Percentiles rank a stretch among this genome's conserved stretches.
phyloP scores from a whole-genome alignment of 1,140 invertebrate genomes.

The Apis cerana region DNA sequence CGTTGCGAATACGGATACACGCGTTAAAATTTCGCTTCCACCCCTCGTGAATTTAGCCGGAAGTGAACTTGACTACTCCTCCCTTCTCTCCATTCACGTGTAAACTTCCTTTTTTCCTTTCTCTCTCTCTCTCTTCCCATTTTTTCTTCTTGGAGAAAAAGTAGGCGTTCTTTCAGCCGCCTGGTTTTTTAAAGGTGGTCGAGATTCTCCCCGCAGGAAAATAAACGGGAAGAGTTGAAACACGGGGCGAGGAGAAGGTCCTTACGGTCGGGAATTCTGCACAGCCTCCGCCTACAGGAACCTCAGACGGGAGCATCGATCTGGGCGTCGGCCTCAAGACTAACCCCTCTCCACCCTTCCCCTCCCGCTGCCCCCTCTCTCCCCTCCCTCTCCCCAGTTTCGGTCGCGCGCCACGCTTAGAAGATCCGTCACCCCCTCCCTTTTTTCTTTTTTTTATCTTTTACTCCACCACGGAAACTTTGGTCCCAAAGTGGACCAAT shows the following conservation, averaged over 20 bases:
- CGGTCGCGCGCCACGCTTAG: not conserved
- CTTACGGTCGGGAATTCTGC: conserved; percentile 60
- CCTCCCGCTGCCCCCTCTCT: conserved; percentile 48
- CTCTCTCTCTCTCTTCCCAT: too few relatives aligned
- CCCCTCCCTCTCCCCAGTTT: not conserved
- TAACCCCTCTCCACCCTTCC: conserved; percentile 51
- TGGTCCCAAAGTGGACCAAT: conserved; percentile 33
- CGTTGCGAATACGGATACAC: not conserved
- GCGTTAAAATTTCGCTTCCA: too few relatives aligned
- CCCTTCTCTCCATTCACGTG: conserved; percentile 9
- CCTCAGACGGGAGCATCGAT: conserved; percentile 76
- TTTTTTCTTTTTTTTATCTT: not conserved
- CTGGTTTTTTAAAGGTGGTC: not conserved
- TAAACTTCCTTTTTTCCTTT: not conserved
- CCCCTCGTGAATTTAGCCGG: conserved; percentile 7
- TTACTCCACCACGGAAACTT: conserved; percentile 32
- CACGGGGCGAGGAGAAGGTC: conserved; percentile 42
- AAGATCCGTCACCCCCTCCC: conserved; percentile 3
- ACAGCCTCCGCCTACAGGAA: conserved; percentile 71
- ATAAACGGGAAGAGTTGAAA: conserved; percentile 24
- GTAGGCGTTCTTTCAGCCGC: conserved; percentile 11
- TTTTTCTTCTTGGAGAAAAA: not conserved
- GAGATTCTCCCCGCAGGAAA: conserved; percentile 25
- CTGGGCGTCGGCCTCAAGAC: conserved; percentile 77
- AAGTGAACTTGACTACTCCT: conserved; percentile 53